Percentiles rank a stretch among this genome's conserved stretches.
Conservation (phyloP, 2,797 vertebrate genomes). For the Gorsachius magnificus region DNA sequence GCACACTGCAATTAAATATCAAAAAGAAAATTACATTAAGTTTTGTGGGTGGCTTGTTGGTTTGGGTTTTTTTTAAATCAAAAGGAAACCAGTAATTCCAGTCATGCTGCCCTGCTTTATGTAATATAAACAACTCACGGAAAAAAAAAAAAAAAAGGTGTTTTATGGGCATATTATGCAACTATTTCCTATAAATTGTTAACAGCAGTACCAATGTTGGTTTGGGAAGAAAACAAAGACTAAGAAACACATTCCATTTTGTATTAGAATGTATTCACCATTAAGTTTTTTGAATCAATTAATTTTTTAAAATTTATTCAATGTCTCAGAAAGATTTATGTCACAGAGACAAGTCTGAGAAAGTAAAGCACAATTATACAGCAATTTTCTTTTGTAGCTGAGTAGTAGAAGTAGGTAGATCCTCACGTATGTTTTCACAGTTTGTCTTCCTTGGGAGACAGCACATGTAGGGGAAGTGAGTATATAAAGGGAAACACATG, state of each 20-base stretch:
- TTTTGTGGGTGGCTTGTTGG: not conserved
- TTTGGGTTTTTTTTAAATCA: not conserved
- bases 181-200: not conserved
- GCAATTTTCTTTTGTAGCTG: not conserved
- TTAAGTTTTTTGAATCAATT: not conserved
- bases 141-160: not conserved
- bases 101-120: not conserved
- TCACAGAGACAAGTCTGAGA: not conserved
- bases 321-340: not conserved
- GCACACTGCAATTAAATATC: not conserved
- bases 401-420: not conserved
- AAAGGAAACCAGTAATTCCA: conserved; percentile 46
- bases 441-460: not conserved
- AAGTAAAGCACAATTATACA: not conserved
- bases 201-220: not conserved
- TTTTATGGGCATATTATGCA: conserved; percentile 7
- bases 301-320: not conserved
- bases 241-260: not conserved
- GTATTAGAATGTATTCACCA: not conserved
- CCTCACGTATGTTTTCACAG: not conserved
- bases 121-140: not conserved
- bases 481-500: not conserved
- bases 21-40: not conserved
- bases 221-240: not conserved
- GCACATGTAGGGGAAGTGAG: not conserved